A percentile compares a stretch with the other conserved stretches of the same genome.
These are phyloP conservation scores for Balaeniceps rex DNA, from an alignment of 2,113 vertebrate genomes.

Conservation along the genomic window DNA sequence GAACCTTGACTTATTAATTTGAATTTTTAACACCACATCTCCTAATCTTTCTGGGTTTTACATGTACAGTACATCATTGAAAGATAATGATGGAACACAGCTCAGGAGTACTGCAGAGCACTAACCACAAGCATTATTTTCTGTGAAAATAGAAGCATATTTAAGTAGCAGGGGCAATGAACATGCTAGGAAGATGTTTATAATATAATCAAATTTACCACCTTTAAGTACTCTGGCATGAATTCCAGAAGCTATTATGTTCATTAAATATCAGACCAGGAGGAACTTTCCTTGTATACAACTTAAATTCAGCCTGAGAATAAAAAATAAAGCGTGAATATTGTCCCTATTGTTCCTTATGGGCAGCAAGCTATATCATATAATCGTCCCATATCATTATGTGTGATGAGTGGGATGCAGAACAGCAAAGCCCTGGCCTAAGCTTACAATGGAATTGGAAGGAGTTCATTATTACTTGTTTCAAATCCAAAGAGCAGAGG, in stretches of 20 bases:
- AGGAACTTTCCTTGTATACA: background rate
- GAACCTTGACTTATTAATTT: background rate
- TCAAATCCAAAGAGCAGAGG: background rate
- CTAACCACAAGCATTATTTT: background rate
- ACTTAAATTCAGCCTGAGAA: background rate
- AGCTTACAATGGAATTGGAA: background rate
- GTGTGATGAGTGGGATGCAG: background rate
- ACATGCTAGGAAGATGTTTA: background rate
- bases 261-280: background rate
- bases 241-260: background rate
- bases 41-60: background rate
- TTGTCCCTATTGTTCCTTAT: background rate
- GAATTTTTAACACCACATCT: background rate
- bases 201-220: background rate
- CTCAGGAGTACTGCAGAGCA: background rate
- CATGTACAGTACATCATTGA: background rate
- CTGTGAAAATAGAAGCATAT: background rate
- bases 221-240: background rate
- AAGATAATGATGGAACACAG: background rate
- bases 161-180: background rate
- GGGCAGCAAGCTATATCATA: background rate
- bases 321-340: background rate
- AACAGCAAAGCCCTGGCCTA: background rate
- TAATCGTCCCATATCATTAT: background rate
- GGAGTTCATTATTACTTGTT: background rate